Base-by-base conservation (phyloP, 2,113 vertebrate species). In the Parotia lawesii region DNA sequence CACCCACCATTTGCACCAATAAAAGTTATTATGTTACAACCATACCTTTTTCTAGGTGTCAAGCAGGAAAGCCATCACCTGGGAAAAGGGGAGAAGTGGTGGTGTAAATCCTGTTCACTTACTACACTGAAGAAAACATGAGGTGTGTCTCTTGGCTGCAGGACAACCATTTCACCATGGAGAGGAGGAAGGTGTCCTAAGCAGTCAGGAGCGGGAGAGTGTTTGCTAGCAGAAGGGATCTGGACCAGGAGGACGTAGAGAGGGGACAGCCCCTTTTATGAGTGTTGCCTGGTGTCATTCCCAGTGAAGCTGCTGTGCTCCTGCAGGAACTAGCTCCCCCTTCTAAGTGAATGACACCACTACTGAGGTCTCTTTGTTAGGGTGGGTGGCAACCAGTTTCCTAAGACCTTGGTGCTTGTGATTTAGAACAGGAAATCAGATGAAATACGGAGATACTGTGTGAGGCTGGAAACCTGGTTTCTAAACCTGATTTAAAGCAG, bases 1-100 rank as follows among this genome's bases (percentile, higher is more conserved):
- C 66, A 95, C 75, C 31, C 81, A 64, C 66, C 72, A 81, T 87
- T 89, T 92, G 93, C 88, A 82, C 78, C 5, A 3, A 50, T 73
- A 87, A 78, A 93, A 95, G 75, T 64, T 37, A 37, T n/a, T 70
- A 20, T n/a, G 27, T 78, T 74, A 86, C 79, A 96, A 64, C 53
- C 28, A 47, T 85, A 19, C 53, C 83, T 94, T 94, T 97, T 95
- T 93, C 69, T 67, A 70, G 21, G 58, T 91, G 65, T 96, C 83
- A 74, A 17, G 28, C 2, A 7, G 45, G 50, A 81, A 81, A 87
- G 16, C 21, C 51, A 19, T 86, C 12, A 16, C 40, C 42, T 2
- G 1, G 28, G 60, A 50, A 81, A 86, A 65, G 31, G 33, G 77
- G 65, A 67, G 51, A 88, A 81, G 38, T 6, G 15, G 20, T 81